A percentile compares a stretch with the other conserved stretches of the same genome.
phyloP scores from a whole-genome alignment of 2,797 vertebrate genomes.

The Prunella strophiata region DNA sequence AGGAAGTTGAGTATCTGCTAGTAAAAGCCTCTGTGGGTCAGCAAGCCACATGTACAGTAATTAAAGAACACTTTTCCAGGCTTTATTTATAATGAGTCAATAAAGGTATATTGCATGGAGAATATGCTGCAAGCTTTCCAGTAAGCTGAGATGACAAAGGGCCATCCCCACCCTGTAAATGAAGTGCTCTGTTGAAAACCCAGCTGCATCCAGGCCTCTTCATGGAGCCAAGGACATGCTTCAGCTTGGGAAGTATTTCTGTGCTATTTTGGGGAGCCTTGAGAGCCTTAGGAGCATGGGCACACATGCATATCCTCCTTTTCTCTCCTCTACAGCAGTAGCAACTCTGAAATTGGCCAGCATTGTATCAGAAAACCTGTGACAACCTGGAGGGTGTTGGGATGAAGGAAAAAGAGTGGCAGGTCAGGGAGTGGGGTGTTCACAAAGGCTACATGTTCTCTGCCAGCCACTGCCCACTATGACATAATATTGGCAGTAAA shows the following conservation, averaged over 20 bases:
- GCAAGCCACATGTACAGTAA: slow-evolving; percentile 1
- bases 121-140: background rate
- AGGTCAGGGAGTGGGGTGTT: background rate
- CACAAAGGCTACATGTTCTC: background rate
- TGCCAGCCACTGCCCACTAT: background rate
- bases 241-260: background rate
- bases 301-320: background rate
- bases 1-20: background rate
- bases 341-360: background rate
- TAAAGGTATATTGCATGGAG: background rate
- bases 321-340: background rate
- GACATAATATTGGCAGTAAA: background rate
- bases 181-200: background rate
- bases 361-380: background rate
- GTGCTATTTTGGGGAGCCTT: background rate
- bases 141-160: background rate
- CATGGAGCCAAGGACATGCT: background rate
- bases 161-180: background rate
- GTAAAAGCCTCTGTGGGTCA: slow-evolving; percentile 16
- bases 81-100: slow-evolving; percentile 21
- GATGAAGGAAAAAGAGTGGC: background rate
- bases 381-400: background rate
- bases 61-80: slow-evolving; percentile 35
- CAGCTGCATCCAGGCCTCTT: background rate
- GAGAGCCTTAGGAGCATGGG: background rate